A percentile compares a stretch with the other conserved stretches of the same genome.
phyloP scores from a whole-genome alignment of 2,888 invertebrate genomes.

The Ophonus ardosiacus region DNA sequence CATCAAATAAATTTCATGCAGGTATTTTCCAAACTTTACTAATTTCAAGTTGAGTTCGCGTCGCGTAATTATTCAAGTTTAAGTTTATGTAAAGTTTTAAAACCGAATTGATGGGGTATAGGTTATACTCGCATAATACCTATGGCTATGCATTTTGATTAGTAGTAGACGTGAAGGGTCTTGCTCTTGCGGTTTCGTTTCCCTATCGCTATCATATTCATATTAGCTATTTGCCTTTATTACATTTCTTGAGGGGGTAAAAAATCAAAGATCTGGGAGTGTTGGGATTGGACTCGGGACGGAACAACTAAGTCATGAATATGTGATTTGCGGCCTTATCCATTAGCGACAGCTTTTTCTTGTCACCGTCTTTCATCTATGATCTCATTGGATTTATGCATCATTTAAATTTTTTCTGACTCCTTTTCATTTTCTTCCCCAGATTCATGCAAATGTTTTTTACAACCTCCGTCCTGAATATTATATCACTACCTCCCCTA shows the following conservation, averaged over 20 bases:
- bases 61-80: neutral
- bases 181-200: neutral
- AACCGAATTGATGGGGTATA: conserved; percentile 12
- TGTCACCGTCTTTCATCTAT: conserved; percentile 49
- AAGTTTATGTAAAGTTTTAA: conserved; percentile 32
- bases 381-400: conserved; percentile 48
- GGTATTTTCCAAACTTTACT: neutral
- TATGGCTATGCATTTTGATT: conserved; percentile 75
- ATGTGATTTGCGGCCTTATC: conserved; percentile 57
- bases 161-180: conserved; percentile 66
- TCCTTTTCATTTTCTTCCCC: conserved; percentile 36
- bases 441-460: conserved; percentile 46
- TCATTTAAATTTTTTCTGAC: conserved; percentile 41
- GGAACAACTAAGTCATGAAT: conserved; percentile 49
- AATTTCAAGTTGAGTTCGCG: neutral
- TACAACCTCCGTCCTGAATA: neutral
- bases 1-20: neutral
- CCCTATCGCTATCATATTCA: conserved; percentile 73
- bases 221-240: conserved; percentile 70
- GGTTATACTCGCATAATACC: conserved; percentile 66
- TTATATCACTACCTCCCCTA: conserved; percentile 9
- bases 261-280: conserved; percentile 73
- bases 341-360: conserved; percentile 54
- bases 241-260: conserved; percentile 72
- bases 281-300: neutral